Evolutionary conservation across 2,113 vertebrate genomes (phyloP).

Genomic region (Astatotilapia flaviijosephi): DNA sequence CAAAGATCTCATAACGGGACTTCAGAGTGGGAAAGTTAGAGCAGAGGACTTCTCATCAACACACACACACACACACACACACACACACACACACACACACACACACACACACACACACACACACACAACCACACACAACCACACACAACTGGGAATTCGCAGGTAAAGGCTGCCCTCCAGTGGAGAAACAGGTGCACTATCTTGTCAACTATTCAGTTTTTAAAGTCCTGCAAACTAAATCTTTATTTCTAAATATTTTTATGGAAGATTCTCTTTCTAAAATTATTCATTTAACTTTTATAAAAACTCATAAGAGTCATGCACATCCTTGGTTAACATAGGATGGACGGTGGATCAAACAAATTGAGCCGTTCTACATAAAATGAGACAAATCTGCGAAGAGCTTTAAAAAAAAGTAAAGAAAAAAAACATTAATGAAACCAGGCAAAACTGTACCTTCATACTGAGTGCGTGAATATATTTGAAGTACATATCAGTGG

Average conservation of each 20-base stretch:
- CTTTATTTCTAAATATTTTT: not conserved
- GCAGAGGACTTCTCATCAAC: slow-evolving; percentile 25
- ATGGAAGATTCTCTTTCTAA: not conserved
- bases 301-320: not conserved
- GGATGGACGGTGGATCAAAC: not conserved
- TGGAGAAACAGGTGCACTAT: not conserved
- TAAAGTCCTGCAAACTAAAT: not conserved
- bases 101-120: not conserved
- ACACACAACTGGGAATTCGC: not conserved
- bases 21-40: slow-evolving; percentile 13
- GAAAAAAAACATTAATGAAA: not conserved
- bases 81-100: not conserved
- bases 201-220: not conserved
- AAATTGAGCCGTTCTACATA: not conserved
- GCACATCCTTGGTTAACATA: not conserved
- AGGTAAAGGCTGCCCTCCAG: not conserved
- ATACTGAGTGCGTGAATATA: not conserved
- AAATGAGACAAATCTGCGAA: not conserved
- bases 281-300: not conserved
- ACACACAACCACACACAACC: not conserved
- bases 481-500: not conserved
- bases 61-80: not conserved
- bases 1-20: no score
- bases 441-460: not conserved
- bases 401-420: not conserved